A percentile compares a stretch with the other conserved stretches of the same genome.
phyloP scores from a whole-genome alignment of 2,113 vertebrate genomes.

The Neogale vison region DNA sequence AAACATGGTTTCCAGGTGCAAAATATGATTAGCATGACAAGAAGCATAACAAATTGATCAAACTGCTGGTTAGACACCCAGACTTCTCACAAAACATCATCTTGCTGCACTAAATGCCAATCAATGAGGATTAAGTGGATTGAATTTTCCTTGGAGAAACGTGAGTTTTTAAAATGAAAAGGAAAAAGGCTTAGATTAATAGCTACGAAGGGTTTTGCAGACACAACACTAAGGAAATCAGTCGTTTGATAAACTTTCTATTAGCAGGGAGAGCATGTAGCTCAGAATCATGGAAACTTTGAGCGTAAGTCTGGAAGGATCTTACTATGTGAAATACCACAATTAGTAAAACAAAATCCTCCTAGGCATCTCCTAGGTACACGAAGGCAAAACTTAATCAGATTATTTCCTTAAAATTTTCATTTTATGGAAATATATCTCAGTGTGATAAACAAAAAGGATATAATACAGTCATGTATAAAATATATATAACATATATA shows the following conservation, averaged over 20 bases:
- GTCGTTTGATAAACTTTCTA: constrained; percentile 70
- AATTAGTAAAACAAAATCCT: not conserved
- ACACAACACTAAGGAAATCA: constrained; percentile 64
- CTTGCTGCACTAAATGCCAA: constrained; percentile 72
- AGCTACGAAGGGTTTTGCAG: constrained; percentile 59
- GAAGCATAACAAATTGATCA: constrained; percentile 72
- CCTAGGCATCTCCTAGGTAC: not conserved
- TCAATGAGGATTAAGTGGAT: constrained; percentile 77
- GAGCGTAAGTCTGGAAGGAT: not conserved
- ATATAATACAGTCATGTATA: not conserved
- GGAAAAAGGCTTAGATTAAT: constrained; percentile 63
- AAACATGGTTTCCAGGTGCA: constrained; percentile 71
- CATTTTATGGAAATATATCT: not conserved
- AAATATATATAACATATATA: not conserved
- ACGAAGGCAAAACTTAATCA: not conserved
- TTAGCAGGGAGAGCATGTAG: not conserved
- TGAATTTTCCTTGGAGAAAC: constrained; percentile 75
- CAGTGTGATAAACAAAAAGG: not conserved
- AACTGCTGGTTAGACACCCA: constrained; percentile 60
- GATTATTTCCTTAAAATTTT: not conserved
- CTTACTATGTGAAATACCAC: not conserved
- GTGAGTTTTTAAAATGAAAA: constrained; percentile 71
- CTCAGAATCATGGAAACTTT: constrained; percentile 2
- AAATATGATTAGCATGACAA: constrained; percentile 75
- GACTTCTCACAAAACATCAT: constrained; percentile 72